Percentiles rank a stretch among this genome's conserved stretches.
Evolutionary conservation across 1,140 invertebrate genomes (phyloP).

Genomic region (Gryon sp.): DNA sequence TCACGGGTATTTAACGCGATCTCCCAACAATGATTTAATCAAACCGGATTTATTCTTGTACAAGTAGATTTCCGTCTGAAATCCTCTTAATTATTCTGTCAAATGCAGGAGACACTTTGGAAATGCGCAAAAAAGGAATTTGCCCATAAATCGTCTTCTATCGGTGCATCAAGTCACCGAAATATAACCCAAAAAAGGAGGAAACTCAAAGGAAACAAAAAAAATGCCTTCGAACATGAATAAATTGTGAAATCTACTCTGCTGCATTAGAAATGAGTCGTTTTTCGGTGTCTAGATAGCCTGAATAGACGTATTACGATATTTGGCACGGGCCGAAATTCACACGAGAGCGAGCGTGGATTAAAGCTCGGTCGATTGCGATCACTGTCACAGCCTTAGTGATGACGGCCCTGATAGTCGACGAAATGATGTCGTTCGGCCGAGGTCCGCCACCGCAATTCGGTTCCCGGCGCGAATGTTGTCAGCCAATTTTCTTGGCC

Average conservation of each 20-base stretch:
- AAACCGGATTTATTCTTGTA: conserved; percentile 72
- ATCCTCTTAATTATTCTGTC: conserved; percentile 44
- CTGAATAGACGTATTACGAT: conserved; percentile 49
- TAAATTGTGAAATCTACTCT: conserved; percentile 1
- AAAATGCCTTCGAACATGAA: conserved; percentile 35
- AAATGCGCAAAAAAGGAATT: background rate
- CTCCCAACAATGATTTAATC: conserved; percentile 76
- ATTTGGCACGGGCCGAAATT: conserved; percentile 50
- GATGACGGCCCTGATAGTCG: conserved; percentile 52
- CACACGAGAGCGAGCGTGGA: conserved; percentile 51
- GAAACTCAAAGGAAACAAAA: too few species aligned
- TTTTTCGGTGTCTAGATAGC: conserved; percentile 37
- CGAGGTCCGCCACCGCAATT: conserved; percentile 67
- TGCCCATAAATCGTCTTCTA: too few species aligned
- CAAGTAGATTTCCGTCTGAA: conserved; percentile 60
- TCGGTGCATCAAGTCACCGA: background rate
- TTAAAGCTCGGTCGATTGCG: conserved; percentile 60
- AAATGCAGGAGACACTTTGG: conserved; percentile 11
- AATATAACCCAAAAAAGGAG: too few species aligned
- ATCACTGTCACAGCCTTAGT: conserved; percentile 56
- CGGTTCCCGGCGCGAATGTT: conserved; percentile 75
- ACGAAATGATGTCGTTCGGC: conserved; percentile 64
- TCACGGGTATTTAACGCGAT: conserved; percentile 78
- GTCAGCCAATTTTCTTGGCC: conserved; percentile 81
- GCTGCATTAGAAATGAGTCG: conserved; percentile 20